Percentiles rank a stretch among this genome's conserved stretches.
Evolutionary conservation across 2,113 vertebrate species (phyloP).

Genomic region (Dryoscopus gambensis): DNA sequence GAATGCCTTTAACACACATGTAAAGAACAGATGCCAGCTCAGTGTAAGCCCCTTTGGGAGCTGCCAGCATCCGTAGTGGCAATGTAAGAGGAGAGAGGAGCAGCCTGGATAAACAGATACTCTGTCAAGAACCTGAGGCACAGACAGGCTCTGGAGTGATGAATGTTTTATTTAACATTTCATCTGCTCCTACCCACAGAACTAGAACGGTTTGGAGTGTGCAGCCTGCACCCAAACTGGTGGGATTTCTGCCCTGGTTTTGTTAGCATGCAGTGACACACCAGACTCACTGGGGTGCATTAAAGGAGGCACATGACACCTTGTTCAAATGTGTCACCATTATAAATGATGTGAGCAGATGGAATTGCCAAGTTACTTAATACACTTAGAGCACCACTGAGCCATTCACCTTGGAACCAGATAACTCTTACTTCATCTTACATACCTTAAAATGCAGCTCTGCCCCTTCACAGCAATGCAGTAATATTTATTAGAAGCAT

Average conservation of each 20-base stretch:
- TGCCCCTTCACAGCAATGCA: not conserved
- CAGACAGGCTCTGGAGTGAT: not conserved
- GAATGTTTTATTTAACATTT: constrained; percentile 53
- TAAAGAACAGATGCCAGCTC: not conserved
- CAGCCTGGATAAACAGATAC: constrained; percentile 24
- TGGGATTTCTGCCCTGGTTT: not conserved
- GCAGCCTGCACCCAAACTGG: not conserved
- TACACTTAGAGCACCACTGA: not conserved
- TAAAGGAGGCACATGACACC: not conserved
- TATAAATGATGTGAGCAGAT: not conserved
- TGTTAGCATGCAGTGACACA: not conserved
- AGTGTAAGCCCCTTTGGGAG: not conserved
- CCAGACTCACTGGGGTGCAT: not conserved
- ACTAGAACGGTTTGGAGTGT: not conserved
- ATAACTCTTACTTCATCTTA: not conserved
- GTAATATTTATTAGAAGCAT: not conserved
- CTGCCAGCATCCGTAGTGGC: not conserved
- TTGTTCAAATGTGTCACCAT: not conserved
- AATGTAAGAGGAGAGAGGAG: constrained; percentile 7
- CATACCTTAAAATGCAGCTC: not conserved
- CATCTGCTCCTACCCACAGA: not conserved
- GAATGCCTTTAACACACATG: not conserved
- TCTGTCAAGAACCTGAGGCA: constrained; percentile 8
- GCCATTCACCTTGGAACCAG: not conserved
- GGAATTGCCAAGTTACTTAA: not conserved